A percentile compares a stretch with the other conserved stretches of the same genome.
phyloP scores from a whole-genome alignment of 2,113 vertebrate genomes.

The Spizaetus ornatus region DNA sequence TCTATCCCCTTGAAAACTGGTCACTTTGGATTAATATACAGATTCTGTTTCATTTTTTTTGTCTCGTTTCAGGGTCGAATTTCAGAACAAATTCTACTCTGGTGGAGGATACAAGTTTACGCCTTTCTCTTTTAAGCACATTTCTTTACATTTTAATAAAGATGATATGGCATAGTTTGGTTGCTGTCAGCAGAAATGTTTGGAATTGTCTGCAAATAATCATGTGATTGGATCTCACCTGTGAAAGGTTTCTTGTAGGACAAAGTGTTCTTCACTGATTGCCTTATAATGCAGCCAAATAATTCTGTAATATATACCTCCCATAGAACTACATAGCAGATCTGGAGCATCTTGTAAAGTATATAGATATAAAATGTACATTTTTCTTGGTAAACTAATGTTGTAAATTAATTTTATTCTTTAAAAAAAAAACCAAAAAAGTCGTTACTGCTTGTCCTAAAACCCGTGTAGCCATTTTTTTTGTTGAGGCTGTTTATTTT shows the following conservation, averaged over 20 bases:
- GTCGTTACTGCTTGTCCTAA: conserved; percentile 20
- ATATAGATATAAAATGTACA: conserved; percentile 3
- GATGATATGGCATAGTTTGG: conserved; percentile 73
- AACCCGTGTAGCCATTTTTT: background rate
- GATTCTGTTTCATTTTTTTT: background rate
- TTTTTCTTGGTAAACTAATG: conserved; percentile 59
- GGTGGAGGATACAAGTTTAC: conserved; percentile 91
- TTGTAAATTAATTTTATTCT: conserved; percentile 61
- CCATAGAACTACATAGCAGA: conserved; percentile 7
- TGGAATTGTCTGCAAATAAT: conserved; percentile 42
- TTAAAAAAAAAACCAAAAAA: background rate
- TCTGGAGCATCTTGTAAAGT: conserved; percentile 61
- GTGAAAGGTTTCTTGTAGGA: conserved; percentile 12
- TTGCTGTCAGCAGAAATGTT: background rate
- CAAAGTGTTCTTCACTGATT: conserved; percentile 69
- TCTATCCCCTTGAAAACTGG: background rate
- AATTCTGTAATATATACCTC: conserved; percentile 68
- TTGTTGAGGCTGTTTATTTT: conserved; percentile 1
- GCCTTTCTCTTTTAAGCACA: conserved; percentile 89
- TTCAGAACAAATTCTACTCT: conserved; percentile 96
- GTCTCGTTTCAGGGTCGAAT: conserved; percentile 88
- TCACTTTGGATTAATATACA: background rate
- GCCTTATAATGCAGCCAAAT: conserved; percentile 81
- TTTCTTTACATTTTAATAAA: conserved; percentile 82
- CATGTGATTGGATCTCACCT: conserved; percentile 36